Conservation (phyloP, 2,888 invertebrate species). For the Leptinotarsa juncta region DNA sequence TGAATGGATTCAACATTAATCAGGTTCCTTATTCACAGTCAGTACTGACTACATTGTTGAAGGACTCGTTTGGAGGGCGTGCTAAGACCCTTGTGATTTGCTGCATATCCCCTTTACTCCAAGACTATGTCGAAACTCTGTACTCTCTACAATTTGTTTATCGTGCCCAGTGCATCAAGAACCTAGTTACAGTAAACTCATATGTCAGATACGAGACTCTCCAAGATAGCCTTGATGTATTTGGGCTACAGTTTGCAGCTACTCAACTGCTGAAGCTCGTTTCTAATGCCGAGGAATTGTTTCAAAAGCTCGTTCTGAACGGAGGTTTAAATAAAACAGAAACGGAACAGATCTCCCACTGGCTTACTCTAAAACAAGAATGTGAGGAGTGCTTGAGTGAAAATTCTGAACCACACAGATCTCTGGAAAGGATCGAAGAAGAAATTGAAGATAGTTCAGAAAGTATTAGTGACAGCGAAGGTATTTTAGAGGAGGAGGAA, state of each 20-base stretch:
- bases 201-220: slow-evolving; percentile 62
- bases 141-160: slow-evolving; percentile 77
- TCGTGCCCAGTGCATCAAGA: slow-evolving; percentile 76
- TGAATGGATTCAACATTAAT: slow-evolving; percentile 40
- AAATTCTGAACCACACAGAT: slow-evolving; percentile 67
- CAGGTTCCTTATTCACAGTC: slow-evolving; percentile 72
- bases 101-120: slow-evolving; percentile 77
- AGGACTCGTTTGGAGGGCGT: slow-evolving; percentile 82
- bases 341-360: slow-evolving; percentile 82
- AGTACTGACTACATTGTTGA: slow-evolving; percentile 75
- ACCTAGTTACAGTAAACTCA: slow-evolving; percentile 78
- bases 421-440: slow-evolving; percentile 70
- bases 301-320: slow-evolving; percentile 78
- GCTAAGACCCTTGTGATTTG: slow-evolving; percentile 80
- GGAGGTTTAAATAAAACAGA: slow-evolving; percentile 79
- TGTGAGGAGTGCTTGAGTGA: slow-evolving; percentile 84
- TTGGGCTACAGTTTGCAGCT: slow-evolving; percentile 85
- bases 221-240: slow-evolving; percentile 66
- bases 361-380: slow-evolving; percentile 88
- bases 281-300: slow-evolving; percentile 86
- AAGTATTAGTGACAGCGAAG: slow-evolving; percentile 56
- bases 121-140: slow-evolving; percentile 76
- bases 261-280: slow-evolving; percentile 86
- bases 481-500: slow-evolving; percentile 70
- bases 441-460: slow-evolving; percentile 60